Evolutionary conservation across 2,888 invertebrate species (phyloP), one percentile per base, ranked within the genome.

Genomic region (Corbicula japonica): DNA sequence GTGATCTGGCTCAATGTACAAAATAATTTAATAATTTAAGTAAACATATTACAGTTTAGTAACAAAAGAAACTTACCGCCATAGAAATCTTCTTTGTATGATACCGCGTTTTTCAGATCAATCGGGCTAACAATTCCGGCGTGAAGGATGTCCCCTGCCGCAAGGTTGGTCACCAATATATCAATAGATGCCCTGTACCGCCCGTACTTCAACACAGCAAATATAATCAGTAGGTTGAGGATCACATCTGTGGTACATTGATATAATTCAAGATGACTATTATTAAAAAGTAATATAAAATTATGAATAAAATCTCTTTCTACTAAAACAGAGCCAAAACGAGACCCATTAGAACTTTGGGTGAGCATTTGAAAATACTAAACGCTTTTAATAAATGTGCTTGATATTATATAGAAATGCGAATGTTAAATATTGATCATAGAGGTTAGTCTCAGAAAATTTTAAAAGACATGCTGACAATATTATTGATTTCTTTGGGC

Each of bases 81-180:
- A 34, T 76, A 74, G 48, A 84, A 81, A 35, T 78, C 61, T 38
- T 76, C 61, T 10, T 74, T 52, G 12, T 44, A 12, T 1, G 58
- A 32, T 10, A 68, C 50, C 1, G 23, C 66, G 32, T 74, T 79
- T 30, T 69, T 76, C 4, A 84, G 58, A 21, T 81, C 65, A 1
- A 84, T 28, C 0, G 84, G 81, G 21, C 70, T 60, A 4, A 80
- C 76, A 15, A 84, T 34, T 1, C 79, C 76, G 2, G 81, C 79
- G 12, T 80, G 68, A 12, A 81, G 23, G 23, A 84, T 74, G 46
- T 84, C 84, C 46, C 79, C 72, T 8, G 66, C 32, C 12, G 81
- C 76, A 28, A 84, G 63, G 30, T 84, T 84, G 2, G 79, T 71
- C 23, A 84, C 41, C 48, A 81, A 84, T 4, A 79, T 58, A 30